Base-by-base conservation (phyloP, 2,113 vertebrate species). In the Vanacampus margaritifer region DNA sequence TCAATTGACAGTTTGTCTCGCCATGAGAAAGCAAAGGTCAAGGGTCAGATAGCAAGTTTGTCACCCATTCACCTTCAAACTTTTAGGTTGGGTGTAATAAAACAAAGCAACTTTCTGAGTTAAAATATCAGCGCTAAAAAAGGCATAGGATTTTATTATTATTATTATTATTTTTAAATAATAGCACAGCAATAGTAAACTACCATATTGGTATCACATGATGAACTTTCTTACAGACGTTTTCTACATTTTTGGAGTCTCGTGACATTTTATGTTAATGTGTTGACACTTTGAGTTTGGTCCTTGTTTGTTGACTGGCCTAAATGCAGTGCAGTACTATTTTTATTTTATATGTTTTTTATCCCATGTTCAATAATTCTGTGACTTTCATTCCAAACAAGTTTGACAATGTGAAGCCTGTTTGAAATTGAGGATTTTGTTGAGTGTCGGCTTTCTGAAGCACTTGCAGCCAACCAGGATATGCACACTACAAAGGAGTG, bases 381-480 rank as follows among this genome's bases (percentile, higher is more conserved):
- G 68, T 26, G 37, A 71, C 26, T 57, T 43, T 8, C 59, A 54
- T 28, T 69, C 60, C 48, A 6, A 23, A 13, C 24, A 36, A 37
- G 46, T 73, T 50, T 41, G 35, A 58, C 37, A 48, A 39, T 43
- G 24, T 62, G 28, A 68, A 54, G 39, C 54, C 59, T 67, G 24
- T 69, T 53, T 41, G 12, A 72, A 64, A 56, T 63, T 54, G 14
- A 36, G 13, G 24, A 28, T 46, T 41, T 63, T 69, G 61, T 48
- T 48, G 43, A 65, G 45, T 46, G 48, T 64, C 66, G 67, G 71
- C 71, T 65, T 54, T 72, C 60, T 39, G 60, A 67, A 84, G 82
- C 83, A 74, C 83, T 82, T 84, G 82, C 71, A 74, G 69, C 70
- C 69, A 56, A 68, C 68, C 58, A 74, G 72, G 39, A 51, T 77